Conservation (phyloP, 2,113 vertebrate genomes). For the Crotophaga sulcirostris region DNA sequence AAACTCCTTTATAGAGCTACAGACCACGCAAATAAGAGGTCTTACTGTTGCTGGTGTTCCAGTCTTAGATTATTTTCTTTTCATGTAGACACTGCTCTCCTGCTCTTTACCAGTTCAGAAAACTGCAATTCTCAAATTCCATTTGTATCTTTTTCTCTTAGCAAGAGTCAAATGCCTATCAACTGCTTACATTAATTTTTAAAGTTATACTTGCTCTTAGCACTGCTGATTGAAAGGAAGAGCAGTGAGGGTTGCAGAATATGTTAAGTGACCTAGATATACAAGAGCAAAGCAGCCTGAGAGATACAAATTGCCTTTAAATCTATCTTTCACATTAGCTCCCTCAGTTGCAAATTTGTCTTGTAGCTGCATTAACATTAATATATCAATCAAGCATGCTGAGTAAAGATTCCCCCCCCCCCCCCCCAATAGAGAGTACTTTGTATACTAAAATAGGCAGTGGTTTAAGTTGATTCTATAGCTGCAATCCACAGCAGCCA, state of each 20-base stretch:
- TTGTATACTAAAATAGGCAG: constrained; percentile 20
- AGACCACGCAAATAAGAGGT: background rate
- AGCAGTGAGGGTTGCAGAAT: background rate
- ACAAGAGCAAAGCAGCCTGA: constrained; percentile 30
- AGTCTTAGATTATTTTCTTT: background rate
- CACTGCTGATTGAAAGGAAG: background rate
- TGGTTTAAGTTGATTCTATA: constrained; percentile 30
- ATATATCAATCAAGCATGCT: constrained; percentile 11
- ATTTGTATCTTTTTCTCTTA: background rate
- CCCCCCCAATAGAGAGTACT: background rate
- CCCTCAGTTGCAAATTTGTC: background rate
- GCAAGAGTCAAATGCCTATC: constrained; percentile 20
- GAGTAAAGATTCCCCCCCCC: background rate
- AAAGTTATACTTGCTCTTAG: constrained; percentile 31
- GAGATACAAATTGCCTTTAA: constrained; percentile 49
- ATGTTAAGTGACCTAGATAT: constrained; percentile 53
- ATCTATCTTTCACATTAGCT: constrained; percentile 19
- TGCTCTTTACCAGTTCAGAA: background rate
- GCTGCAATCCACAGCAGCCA: constrained; percentile 36
- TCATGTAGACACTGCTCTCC: background rate
- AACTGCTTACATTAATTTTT: constrained; percentile 59
- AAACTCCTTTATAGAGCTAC: background rate
- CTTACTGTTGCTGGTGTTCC: background rate
- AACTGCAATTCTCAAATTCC: background rate
- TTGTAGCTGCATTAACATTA: constrained; percentile 42